Evolutionary conservation across 2,888 invertebrate species (phyloP), one percentile per base, ranked within the genome.

Genomic region (Orchesellides sinensis): DNA sequence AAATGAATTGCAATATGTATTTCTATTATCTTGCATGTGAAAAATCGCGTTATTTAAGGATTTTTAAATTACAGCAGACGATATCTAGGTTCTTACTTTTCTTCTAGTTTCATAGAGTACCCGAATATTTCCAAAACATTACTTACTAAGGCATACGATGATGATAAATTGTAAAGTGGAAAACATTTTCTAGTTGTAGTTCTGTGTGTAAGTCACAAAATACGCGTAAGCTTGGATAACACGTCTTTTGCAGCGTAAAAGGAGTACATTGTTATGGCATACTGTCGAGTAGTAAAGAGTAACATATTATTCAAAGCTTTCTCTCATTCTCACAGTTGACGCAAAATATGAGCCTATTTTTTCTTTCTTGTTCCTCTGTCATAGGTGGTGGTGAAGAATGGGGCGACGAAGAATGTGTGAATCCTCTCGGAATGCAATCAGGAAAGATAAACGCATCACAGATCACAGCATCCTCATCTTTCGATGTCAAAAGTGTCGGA

Each of bases 371-470:
- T 66, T 74, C 17, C 19, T 75, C 61, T 84, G 75, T 82, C 77
- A 73, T 61, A 83, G 83, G 81, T 72, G 81, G 81, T 45, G 82
- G 83, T 72, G 83, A 83, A 68, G 78, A 82, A 70, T 83, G 73
- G 77, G 83, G 70, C 45, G 83, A 92, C 92, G 94, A 93, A 83
- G 93, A 92, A 90, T 95, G 95, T 90, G 92, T 92, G 88, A 91
- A 93, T 68, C 93, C 96, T 17, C 92, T 97, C 88, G 97, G 97
- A 73, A 96, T 97, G 96, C 95, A 96, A 90, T 95, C 93, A 88
- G 95, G 95, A 40, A 92, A 93, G 90, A 96, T 97, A 89, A 94
- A 94, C 66, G 96, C 96, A 91, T 93, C 94, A 87, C 95, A 96
- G 87, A 94, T 97, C 89, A 93, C 94, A 4, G 95, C 96, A 80